Conservation (phyloP, 2,797 vertebrate genomes). For the Labroides dimidiatus region DNA sequence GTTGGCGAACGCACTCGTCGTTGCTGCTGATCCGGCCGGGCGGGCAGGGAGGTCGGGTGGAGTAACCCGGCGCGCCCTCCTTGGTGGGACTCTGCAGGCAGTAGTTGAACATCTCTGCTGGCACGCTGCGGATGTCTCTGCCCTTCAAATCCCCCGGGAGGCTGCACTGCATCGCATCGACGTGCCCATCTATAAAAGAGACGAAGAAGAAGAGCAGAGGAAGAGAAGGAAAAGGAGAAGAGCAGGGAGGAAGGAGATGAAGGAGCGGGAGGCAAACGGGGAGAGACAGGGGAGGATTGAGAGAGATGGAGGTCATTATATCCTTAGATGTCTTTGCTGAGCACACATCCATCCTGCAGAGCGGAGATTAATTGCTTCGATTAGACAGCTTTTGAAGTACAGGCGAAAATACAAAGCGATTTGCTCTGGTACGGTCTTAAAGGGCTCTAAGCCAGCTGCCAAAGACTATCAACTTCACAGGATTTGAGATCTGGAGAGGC, state of each 20-base stretch:
- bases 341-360: conserved; percentile 46
- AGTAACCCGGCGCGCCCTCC: conserved; percentile 64
- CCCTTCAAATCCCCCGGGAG: conserved; percentile 91
- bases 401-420: conserved; percentile 39
- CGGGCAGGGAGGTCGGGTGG: conserved; percentile 58
- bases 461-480: conserved; percentile 17
- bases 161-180: conserved; percentile 91
- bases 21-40: conserved; percentile 52
- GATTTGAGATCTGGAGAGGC: conserved; percentile 26
- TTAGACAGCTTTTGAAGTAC: conserved; percentile 44
- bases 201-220: conserved; percentile 9
- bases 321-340: conserved; percentile 54
- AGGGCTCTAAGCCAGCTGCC: background rate
- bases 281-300: conserved; percentile 27
- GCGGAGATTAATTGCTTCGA: conserved; percentile 47
- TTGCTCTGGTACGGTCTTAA: conserved; percentile 8
- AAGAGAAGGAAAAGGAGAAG: background rate
- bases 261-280: conserved; percentile 5
- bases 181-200: conserved; percentile 81
- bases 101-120: conserved; percentile 97
- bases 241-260: background rate
- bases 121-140: conserved; percentile 91
- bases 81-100: conserved; percentile 87
- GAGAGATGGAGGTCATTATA: conserved; percentile 52
- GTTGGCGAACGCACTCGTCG: conserved; percentile 90